These are phyloP conservation scores for Magallana ariakensis DNA, from an alignment of 1,140 invertebrate genomes.

Conservation along the genomic window DNA sequence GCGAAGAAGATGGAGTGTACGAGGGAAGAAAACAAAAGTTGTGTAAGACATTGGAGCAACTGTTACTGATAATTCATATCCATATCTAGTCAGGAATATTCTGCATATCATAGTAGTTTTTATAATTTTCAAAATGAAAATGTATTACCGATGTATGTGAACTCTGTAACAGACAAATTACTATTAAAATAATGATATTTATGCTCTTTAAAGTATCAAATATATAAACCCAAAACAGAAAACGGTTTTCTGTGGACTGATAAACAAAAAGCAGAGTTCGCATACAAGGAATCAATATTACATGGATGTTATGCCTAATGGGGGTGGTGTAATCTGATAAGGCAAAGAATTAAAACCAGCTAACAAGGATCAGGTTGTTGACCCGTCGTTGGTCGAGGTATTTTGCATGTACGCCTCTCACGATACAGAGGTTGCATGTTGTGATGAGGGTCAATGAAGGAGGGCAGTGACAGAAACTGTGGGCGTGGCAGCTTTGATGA, in stretches of 20 bases:
- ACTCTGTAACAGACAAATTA: neutral
- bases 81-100: slow-evolving; percentile 27
- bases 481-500: neutral
- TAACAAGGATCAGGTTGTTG: neutral
- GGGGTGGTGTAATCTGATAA: neutral
- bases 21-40: slow-evolving; percentile 20
- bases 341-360: neutral
- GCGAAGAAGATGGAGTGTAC: slow-evolving; percentile 23
- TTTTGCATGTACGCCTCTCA: neutral
- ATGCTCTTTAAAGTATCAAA: neutral
- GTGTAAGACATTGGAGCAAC: neutral
- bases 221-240: neutral
- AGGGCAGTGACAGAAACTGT: neutral
- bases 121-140: neutral
- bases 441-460: neutral
- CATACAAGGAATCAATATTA: neutral
- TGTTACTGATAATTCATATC: neutral
- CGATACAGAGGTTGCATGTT: neutral
- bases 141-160: neutral
- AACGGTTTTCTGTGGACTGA: neutral
- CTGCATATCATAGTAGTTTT: neutral
- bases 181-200: neutral
- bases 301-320: neutral
- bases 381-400: neutral
- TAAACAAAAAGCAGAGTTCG: slow-evolving; percentile 4